Base-by-base conservation (phyloP, 2,113 vertebrate genomes). In the Tautogolabrus adspersus region DNA sequence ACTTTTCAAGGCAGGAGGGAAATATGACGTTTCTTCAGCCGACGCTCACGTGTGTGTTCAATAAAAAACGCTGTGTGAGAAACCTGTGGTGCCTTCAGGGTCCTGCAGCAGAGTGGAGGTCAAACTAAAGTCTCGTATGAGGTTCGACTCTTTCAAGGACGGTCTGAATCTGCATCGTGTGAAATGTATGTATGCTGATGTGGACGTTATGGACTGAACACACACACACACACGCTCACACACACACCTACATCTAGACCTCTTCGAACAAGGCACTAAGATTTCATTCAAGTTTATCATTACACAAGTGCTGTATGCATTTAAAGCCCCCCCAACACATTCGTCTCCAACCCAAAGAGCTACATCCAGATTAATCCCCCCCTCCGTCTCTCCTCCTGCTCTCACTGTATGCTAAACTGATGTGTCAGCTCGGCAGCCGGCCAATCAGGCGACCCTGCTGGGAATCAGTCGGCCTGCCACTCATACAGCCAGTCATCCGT, bases 241-340 rank as follows among this genome's bases (percentile, higher is more conserved):
- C 23, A 21, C 19, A 21, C 61, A 56, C 61, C 30, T 21, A 62
- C 57, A 59, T 40, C 40, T 21, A 44, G 44, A 64, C 82, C 83
- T 86, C 94, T 87, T 95, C 92, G 89, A 93, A 92, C 94, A 97
- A 98, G 97, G 97, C 97, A 98, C 97, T 95, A 94, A 91, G 87
- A 95, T 95, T 95, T 95, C 90, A 90, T 97, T 97, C 96, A 98
- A 96, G 96, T 97, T 95, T 96, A 91, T 93, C 82, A 55, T 70
- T 59, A 74, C 72, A 69, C 78, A 87, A 91, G 88, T 89, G 88
- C 82, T 86, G 75, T 42, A 88, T 85, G 79, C 77, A 74, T 83
- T 84, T 73, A 26, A 77, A 84, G 56, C 67, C 40, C 63, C 61
- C 26, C 26, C 26, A 26, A 26, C 64, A 63, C 57, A 5, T 73